Evolutionary conservation across 2,113 vertebrate genomes (phyloP).

Genomic region (Prinia subflava): DNA sequence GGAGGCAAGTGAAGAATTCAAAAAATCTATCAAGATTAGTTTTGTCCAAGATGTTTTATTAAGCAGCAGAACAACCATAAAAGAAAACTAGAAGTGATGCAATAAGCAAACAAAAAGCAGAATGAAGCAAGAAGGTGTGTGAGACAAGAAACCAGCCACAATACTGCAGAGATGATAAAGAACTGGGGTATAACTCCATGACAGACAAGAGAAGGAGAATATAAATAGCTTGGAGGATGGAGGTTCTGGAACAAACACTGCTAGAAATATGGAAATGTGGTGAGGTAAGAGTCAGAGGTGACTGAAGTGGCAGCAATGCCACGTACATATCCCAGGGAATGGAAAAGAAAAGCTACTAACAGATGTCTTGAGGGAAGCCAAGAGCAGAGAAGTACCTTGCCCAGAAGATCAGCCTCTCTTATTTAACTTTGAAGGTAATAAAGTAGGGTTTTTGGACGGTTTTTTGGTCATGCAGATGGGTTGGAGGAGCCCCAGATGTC

Average conservation of each 20-base stretch:
- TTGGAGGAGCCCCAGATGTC: not conserved
- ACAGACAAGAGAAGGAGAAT: not conserved
- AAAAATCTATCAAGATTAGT: not conserved
- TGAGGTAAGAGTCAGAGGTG: not conserved
- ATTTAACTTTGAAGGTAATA: not conserved
- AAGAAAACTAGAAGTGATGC: not conserved
- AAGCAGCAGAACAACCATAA: not conserved
- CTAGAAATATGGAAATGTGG: not conserved
- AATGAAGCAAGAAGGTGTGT: not conserved
- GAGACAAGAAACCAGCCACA: not conserved
- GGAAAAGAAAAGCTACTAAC: not conserved
- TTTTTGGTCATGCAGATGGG: not conserved
- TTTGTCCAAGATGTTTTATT: not conserved
- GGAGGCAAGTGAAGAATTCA: not conserved
- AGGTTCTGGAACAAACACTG: not conserved
- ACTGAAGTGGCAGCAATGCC: not conserved
- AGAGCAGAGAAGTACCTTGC: not conserved
- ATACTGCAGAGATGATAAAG: not conserved
- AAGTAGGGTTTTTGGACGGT: not conserved
- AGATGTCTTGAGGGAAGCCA: not conserved
- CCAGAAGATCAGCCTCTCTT: not conserved
- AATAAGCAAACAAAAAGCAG: not conserved
- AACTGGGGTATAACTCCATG: not conserved
- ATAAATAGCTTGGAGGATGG: not conserved
- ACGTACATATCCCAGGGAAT: fast-evolving